phyloP scores from a whole-genome alignment of 2,797 vertebrate genomes.

The Oreochromis grahami region DNA sequence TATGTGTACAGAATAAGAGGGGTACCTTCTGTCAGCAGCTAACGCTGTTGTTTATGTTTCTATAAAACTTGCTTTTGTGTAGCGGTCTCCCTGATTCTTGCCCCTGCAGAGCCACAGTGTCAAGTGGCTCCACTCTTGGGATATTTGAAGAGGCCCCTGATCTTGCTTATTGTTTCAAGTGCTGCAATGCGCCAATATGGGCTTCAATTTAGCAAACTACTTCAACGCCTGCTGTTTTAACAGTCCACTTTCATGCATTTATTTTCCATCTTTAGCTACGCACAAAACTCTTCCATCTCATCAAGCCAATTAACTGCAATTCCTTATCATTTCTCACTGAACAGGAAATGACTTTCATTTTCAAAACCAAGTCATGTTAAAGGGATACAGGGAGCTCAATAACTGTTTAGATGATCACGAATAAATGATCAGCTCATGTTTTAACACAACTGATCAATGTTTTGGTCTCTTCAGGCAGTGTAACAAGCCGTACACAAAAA shows the following conservation, averaged over 20 bases:
- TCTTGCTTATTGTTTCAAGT: slow-evolving; percentile 11
- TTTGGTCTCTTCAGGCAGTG: not conserved
- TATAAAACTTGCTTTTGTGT: slow-evolving; percentile 18
- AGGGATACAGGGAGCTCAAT: not conserved
- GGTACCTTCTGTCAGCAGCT: not conserved
- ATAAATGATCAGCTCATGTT: not conserved
- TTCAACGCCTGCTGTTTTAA: not conserved
- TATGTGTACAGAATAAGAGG: not conserved
- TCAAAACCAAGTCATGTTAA: not conserved
- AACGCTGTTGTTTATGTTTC: slow-evolving; percentile 12
- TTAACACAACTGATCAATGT: not conserved
- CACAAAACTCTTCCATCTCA: not conserved
- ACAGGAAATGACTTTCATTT: not conserved
- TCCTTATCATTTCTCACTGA: not conserved
- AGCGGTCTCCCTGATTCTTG: not conserved
- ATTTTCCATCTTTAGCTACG: not conserved
- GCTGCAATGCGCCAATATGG: slow-evolving; percentile 5
- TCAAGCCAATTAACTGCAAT: not conserved
- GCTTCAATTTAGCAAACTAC: not conserved
- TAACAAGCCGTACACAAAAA: not conserved
- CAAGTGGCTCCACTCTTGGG: slow-evolving; percentile 1
- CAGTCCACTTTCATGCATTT: not conserved
- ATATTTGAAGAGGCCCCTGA: not conserved
- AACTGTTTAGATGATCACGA: not conserved
- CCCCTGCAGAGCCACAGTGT: not conserved